phyloP scores from a whole-genome alignment of 1,140 invertebrate species.

The Pseudomyrmex dendroicus region DNA sequence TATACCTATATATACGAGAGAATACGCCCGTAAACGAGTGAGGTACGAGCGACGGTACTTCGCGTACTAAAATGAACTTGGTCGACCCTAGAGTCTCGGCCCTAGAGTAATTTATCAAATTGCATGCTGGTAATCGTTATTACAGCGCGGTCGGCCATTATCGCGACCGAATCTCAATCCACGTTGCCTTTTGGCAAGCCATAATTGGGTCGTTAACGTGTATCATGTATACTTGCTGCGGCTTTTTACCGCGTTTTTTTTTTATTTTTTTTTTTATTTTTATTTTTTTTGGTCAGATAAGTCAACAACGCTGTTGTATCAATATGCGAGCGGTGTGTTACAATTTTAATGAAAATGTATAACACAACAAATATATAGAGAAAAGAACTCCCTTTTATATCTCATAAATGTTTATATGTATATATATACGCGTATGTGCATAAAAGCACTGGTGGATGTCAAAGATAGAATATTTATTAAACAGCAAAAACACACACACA shows the following conservation, averaged over 20 bases:
- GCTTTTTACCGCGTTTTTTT: neutral
- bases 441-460: too few species aligned
- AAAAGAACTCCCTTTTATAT: too few species aligned
- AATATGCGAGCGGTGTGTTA: neutral
- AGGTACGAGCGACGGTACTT: slow-evolving; percentile 32
- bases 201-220: slow-evolving; percentile 58
- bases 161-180: slow-evolving; percentile 55
- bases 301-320: slow-evolving; percentile 8
- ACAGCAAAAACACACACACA: too few species aligned
- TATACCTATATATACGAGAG: too few species aligned
- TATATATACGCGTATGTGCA: too few species aligned
- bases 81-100: slow-evolving; percentile 41
- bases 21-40: slow-evolving; percentile 26
- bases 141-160: slow-evolving; percentile 36
- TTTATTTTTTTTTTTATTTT: neutral
- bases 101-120: slow-evolving; percentile 63
- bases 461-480: too few species aligned
- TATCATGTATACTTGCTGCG: slow-evolving; percentile 6
- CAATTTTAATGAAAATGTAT: slow-evolving; percentile 33
- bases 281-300: slow-evolving; percentile 13
- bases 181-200: slow-evolving; percentile 51
- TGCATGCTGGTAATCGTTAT: slow-evolving; percentile 62
- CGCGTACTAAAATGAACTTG: slow-evolving; percentile 53
- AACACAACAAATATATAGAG: too few species aligned
- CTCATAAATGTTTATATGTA: too few species aligned